phyloP scores from a whole-genome alignment of 2,113 vertebrate genomes.

The Aythya baeri region DNA sequence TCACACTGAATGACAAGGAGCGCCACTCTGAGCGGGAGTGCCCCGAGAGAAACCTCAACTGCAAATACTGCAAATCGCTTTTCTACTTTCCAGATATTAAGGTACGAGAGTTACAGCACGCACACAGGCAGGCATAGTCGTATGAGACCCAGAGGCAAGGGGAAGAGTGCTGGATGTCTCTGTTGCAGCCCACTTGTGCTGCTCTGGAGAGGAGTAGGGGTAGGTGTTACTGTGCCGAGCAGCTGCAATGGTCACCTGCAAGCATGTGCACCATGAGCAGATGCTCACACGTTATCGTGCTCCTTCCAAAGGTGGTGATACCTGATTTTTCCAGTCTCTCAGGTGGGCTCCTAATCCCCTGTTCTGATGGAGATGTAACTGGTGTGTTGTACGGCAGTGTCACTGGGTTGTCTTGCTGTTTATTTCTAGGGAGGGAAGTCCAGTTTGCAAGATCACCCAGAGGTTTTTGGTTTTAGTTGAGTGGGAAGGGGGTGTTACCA shows the following conservation, averaged over 20 bases:
- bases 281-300: neutral
- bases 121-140: neutral
- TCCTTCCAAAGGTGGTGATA: neutral
- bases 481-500: neutral
- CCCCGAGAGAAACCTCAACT: slow-evolving; percentile 79
- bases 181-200: accelerated
- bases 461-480: accelerated
- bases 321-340: neutral
- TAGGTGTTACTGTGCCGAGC: neutral
- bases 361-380: neutral
- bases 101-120: slow-evolving; percentile 32
- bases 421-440: neutral
- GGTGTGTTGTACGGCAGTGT: neutral
- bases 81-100: slow-evolving; percentile 78
- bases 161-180: too few relatives aligned
- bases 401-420: neutral
- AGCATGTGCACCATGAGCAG: accelerated
- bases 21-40: slow-evolving; percentile 80
- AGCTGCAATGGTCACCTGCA: accelerated
- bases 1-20: slow-evolving; percentile 75
- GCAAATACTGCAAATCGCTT: slow-evolving; percentile 78
- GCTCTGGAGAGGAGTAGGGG: neutral
- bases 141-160: too few relatives aligned
- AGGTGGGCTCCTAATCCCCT: neutral
- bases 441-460: neutral